Base-by-base conservation (phyloP, 2,797 vertebrate species). In the Holocentrus rufus region DNA sequence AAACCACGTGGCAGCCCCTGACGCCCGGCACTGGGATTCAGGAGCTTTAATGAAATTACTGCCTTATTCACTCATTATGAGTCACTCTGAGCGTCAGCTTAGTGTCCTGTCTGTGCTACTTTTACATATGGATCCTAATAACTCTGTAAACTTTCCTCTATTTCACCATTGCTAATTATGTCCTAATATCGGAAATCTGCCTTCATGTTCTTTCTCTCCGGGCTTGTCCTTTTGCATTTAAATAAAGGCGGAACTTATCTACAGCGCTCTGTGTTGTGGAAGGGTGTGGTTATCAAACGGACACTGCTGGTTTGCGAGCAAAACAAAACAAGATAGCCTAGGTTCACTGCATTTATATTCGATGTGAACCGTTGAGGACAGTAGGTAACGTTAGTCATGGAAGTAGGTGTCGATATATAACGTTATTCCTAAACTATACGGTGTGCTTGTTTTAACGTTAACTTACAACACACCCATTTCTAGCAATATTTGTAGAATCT, bases 251-350 rank as follows among this genome's bases (percentile, higher is more conserved):
- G 90, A 85, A 88, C 85, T 0, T 0, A 1, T 46, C 6, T 30
- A 2, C 8, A 1, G 2, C 6, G 4, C 5, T 4, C 22, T 2
- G 0, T 72, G 85, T 88, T 85, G 39, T 65, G 17, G 2, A 13
- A 1, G 60, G 79, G 17, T 4, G 0, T 0, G 2, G 39, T 50
- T 1, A 47, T 3, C 14, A 22, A 50, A 59, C 60, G 83, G 60
- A 86, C 74, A 55, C 52, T 10, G 11, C 53, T 62, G 31, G 18
- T 15, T 68, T 8, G 22, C 8, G 13, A 64, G 42, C 27, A 67
- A 75, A 82, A 61, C 79, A 88, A 74, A 81, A 61, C 74, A 81
- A 75, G 52, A 36, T 27, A 65, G 14, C 18, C 6, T 30, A 57
- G 27, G 30, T 25, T 4, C 7, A 36, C 5, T 18, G 0, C 2